Evolutionary conservation across 2,888 invertebrate genomes (phyloP), one percentile per base, ranked within the genome.

Genomic region (Volucella inflata): DNA sequence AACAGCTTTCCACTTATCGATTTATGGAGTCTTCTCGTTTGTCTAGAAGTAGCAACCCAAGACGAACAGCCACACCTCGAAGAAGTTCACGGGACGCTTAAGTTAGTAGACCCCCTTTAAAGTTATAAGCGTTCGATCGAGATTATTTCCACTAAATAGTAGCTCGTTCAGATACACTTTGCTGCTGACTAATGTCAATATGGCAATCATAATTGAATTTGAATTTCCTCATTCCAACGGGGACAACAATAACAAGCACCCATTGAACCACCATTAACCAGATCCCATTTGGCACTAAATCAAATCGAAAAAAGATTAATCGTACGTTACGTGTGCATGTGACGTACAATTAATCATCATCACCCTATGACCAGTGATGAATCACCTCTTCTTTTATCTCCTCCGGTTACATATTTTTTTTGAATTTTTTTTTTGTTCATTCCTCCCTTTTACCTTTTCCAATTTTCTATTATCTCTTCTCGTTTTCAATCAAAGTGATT

Each of bases 221-320:
- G 21, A 51, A 67, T 53, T 67, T 53, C 53, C 53, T 42, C 30
- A 67, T 53, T 67, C 67, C 53, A 51, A 36, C 12, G 12, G 10
- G n/a, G 44, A 44, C 11, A 50, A 65, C 40, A 30, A 21, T 8
- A 44, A 60, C 60, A 60, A 16, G 42, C 53, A 42, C 6, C 2
- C 14, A 42, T 21, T 59, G 50, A 65, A 30, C 21, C 68, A 59
- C 48, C 51, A 68, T 68, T 60, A 65, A 50, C 53, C 50, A 71
- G 57, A 82, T 67, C 60, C 65, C 38, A 67, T 55, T 60, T 2
- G 46, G 11, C 48, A 50, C 17, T 76, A 70, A 81, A 85, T 77
- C 72, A 81, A 81, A 72, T 85, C 72, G 85, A 81, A 85, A 72
- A 81, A 85, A 81, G 85, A 85, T 85, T 81, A 85, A 85, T 85